Evolutionary conservation across 2,888 invertebrate species (phyloP).

Genomic region (Formica aserva): DNA sequence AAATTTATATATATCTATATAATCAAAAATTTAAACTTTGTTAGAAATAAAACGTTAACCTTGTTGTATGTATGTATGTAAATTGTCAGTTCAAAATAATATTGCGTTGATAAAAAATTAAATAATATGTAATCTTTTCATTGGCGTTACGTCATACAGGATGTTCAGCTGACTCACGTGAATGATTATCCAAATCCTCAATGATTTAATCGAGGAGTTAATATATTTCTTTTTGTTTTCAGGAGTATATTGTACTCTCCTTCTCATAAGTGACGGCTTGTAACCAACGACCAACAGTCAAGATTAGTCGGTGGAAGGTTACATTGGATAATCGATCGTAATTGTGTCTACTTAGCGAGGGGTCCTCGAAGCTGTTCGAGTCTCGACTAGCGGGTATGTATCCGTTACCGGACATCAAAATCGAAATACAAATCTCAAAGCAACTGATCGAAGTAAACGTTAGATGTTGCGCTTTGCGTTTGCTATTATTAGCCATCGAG

Average conservation of each 20-base stretch:
- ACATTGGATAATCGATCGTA: constrained; percentile 77
- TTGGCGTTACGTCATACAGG: constrained; percentile 15
- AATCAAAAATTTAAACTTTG: background rate
- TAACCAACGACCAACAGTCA: constrained; percentile 44
- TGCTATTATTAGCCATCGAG: constrained; percentile 52
- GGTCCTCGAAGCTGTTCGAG: constrained; percentile 35
- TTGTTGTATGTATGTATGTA: background rate
- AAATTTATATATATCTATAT: background rate
- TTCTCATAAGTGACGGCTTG: constrained; percentile 45
- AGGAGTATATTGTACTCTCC: constrained; percentile 48
- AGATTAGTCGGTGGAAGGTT: constrained; percentile 70
- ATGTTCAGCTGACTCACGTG: constrained; percentile 26
- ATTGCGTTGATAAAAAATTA: background rate
- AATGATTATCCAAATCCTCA: constrained; percentile 19
- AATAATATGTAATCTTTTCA: background rate
- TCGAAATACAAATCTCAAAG: constrained; percentile 19
- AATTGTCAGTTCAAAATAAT: background rate
- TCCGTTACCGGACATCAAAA: constrained; percentile 27
- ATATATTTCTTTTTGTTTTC: constrained; percentile 34
- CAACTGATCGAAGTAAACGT: background rate
- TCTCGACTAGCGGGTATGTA: constrained; percentile 16
- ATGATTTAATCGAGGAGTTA: constrained; percentile 23
- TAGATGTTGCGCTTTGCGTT: background rate
- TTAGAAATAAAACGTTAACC: background rate
- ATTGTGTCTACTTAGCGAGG: constrained; percentile 72